Conservation (phyloP, 2,888 invertebrate genomes). For the Eilema caniola region DNA sequence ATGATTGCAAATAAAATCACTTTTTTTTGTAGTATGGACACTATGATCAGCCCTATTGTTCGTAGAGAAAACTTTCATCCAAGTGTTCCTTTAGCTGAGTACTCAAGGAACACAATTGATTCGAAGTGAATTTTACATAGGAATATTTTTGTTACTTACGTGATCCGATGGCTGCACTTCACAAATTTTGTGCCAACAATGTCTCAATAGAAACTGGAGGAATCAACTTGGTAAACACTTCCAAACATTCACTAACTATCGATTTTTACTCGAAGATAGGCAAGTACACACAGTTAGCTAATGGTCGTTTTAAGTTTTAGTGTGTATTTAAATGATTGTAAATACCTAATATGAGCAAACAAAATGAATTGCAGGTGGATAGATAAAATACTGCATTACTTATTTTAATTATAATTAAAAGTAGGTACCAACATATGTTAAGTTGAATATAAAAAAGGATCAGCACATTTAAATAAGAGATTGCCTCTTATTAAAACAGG, state of each 20-base stretch:
- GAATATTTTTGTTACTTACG: constrained; percentile 50
- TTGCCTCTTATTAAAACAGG: no score
- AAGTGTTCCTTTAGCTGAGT: constrained; percentile 48
- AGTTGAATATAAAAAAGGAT: no score
- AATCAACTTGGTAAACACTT: constrained; percentile 23
- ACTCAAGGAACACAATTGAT: constrained; percentile 45
- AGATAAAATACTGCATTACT: no score
- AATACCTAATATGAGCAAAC: no score
- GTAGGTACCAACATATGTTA: no score
- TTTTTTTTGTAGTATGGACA: no score
- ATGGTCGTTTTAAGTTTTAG: background rate
- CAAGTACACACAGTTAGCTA: background rate
- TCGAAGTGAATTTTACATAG: constrained; percentile 52
- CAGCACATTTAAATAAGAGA: background rate
- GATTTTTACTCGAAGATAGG: constrained; percentile 17
- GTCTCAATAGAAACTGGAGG: constrained; percentile 21
- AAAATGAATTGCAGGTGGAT: background rate
- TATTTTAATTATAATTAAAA: no score
- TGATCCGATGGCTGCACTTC: constrained; percentile 19
- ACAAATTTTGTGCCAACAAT: constrained; percentile 27
- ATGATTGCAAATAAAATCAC: no score
- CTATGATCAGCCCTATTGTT: constrained; percentile 10
- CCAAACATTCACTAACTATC: constrained; percentile 10
- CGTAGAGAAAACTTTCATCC: constrained; percentile 22
- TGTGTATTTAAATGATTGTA: background rate